Base-by-base conservation (phyloP, 92 coral and sea anemone genomes). In the Actinernus sp. region DNA sequence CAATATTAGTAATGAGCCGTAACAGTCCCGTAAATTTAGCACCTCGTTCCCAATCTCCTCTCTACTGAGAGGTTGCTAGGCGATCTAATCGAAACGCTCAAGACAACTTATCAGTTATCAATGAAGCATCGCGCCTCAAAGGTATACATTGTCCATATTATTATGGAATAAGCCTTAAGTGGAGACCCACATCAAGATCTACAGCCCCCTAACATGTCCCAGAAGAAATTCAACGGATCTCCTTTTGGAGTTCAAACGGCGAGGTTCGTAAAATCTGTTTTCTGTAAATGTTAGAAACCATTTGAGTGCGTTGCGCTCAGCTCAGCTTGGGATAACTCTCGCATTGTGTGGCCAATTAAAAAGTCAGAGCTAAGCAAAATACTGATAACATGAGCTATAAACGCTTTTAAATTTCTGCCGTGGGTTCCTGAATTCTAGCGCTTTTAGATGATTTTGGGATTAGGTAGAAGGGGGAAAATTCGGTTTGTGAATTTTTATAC, bases 211-310 rank as follows among this genome's bases (percentile, higher is more conserved):
- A 65, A 55, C 20, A 93, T 89, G 96, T 76, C 98, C 20, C 87
- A 91, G 58, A 93, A 82, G 92, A 84, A 91, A 53, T 93, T 59
- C 61, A 9, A 85, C 3, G 96, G 98, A 28, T 91, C 98, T 41
- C 98, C 98, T 17, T 93, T 93, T 40, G 98, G 98, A 25, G 93
- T 93, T 9, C 98, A 93, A 63, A 93, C 96, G 9, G 74, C 92
- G 4, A 76, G 98, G 98, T 93, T 31, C 13, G 96, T 41, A 13
- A 55, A 11, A n/a, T n/a, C n/a, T n/a, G n/a, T n/a, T n/a, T n/a
- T 7, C 5, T 31, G 33, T 3, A 5, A 52, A 23, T 52, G 28
- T 23, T 26, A 7, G 17, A 52, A 7, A 7, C 59, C 16, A 19
- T 7, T 52, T 14, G 9, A 56, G 18, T 19, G 23, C 22, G 52